Percentiles rank a stretch among this genome's conserved stretches.
These are phyloP conservation scores for Argyrosomus regius DNA, from an alignment of 2,797 vertebrate species.

Conservation along the genomic window DNA sequence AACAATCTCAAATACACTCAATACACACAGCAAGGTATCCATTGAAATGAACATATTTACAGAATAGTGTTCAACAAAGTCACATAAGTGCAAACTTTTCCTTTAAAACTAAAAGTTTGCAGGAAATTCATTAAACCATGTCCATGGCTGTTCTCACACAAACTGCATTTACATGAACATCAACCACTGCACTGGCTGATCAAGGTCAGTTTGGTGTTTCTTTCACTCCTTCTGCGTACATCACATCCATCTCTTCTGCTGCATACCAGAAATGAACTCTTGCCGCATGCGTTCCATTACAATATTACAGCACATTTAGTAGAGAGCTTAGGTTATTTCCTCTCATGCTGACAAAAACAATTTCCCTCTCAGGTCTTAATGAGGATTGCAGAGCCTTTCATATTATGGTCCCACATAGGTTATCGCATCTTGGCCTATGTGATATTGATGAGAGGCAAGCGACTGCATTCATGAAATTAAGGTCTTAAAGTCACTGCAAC, in stretches of 20 bases:
- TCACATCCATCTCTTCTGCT: constrained; percentile 57
- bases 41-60: neutral
- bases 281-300: constrained; percentile 66
- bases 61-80: neutral
- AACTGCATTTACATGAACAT: constrained; percentile 25
- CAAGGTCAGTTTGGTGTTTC: constrained; percentile 57
- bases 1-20: neutral
- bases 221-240: constrained; percentile 1
- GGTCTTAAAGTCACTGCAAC: constrained; percentile 64
- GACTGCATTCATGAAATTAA: constrained; percentile 73
- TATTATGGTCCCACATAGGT: constrained; percentile 68
- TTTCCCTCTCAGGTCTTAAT: constrained; percentile 75
- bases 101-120: constrained; percentile 1
- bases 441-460: constrained; percentile 75
- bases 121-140: neutral
- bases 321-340: constrained; percentile 69
- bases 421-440: constrained; percentile 65
- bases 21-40: too few species aligned
- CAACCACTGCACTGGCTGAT: constrained; percentile 26
- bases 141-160: neutral
- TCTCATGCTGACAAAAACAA: constrained; percentile 72
- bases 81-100: neutral
- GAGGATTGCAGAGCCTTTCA: constrained; percentile 75
- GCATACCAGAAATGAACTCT: constrained; percentile 58
- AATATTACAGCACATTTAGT: constrained; percentile 74